A percentile compares a stretch with the other conserved stretches of the same genome.
phyloP scores from a whole-genome alignment of 2,888 invertebrate species.

The Temnothorax unifasciatus region DNA sequence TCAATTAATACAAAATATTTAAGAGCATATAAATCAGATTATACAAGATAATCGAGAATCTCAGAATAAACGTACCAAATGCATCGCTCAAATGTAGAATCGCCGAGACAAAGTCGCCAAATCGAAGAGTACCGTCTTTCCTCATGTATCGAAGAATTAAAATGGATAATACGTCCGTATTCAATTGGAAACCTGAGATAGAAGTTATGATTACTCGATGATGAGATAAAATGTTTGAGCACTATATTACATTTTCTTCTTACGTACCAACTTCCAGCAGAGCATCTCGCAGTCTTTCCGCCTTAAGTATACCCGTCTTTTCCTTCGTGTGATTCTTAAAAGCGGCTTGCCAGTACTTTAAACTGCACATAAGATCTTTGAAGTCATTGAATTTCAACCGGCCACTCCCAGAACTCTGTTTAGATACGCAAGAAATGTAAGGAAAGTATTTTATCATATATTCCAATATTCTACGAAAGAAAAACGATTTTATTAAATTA shows the following conservation, averaged over 20 bases:
- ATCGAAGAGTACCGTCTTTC: slow-evolving; percentile 96
- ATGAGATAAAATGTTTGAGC: neutral
- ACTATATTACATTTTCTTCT: neutral
- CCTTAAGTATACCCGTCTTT: slow-evolving; percentile 95
- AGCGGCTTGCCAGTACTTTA: slow-evolving; percentile 96
- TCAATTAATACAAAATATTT: slow-evolving; percentile 13
- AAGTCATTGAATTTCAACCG: slow-evolving; percentile 94
- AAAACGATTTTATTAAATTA: neutral
- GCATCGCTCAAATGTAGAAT: slow-evolving; percentile 95
- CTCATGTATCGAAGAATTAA: slow-evolving; percentile 95
- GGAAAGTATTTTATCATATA: slow-evolving; percentile 56
- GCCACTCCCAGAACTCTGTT: slow-evolving; percentile 92
- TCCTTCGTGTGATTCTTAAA: slow-evolving; percentile 96
- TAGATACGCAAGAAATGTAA: slow-evolving; percentile 54
- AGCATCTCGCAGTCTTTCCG: slow-evolving; percentile 94
- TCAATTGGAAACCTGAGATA: slow-evolving; percentile 92
- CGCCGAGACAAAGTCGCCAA: slow-evolving; percentile 97
- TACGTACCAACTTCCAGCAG: slow-evolving; percentile 92
- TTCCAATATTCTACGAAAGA: too few relatives aligned
- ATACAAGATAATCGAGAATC: neutral
- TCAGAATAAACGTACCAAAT: slow-evolving; percentile 89
- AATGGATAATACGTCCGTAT: slow-evolving; percentile 93
- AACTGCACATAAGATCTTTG: slow-evolving; percentile 96
- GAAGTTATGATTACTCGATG: slow-evolving; percentile 30
- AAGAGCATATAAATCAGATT: neutral